Conservation (phyloP, 2,797 vertebrate species). For the Amazona finschi region DNA sequence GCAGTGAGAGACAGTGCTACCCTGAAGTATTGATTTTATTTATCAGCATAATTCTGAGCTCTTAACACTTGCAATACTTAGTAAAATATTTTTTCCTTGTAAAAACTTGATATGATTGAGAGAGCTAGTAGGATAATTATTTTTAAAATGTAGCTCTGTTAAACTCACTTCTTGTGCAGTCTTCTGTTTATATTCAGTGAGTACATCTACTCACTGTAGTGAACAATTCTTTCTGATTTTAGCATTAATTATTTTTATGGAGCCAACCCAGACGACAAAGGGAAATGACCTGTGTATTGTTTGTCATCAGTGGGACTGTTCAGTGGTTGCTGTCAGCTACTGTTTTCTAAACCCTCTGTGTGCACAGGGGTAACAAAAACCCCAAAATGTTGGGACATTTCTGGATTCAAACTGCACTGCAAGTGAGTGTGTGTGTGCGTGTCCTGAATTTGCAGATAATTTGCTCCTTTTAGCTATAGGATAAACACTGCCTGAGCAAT, state of each 20-base stretch:
- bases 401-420: neutral
- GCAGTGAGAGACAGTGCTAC: neutral
- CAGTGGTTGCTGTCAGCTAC: neutral
- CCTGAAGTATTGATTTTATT: neutral
- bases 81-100: neutral
- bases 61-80: neutral
- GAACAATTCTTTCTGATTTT: neutral
- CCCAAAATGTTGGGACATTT: neutral
- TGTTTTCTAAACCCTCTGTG: neutral
- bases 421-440: neutral
- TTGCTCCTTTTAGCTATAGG: neutral
- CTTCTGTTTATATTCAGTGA: neutral
- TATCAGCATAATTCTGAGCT: neutral
- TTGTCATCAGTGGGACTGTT: neutral
- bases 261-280: neutral
- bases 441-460: neutral
- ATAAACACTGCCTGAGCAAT: neutral
- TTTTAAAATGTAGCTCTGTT: neutral
- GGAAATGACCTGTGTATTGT: neutral
- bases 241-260: neutral
- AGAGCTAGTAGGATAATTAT: neutral
- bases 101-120: neutral
- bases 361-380: neutral
- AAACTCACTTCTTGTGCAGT: neutral
- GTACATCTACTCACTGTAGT: neutral